Evolutionary conservation across 2,797 vertebrate genomes (phyloP), one percentile per base, ranked within the genome.

Genomic region (Sebastes matsubarae): DNA sequence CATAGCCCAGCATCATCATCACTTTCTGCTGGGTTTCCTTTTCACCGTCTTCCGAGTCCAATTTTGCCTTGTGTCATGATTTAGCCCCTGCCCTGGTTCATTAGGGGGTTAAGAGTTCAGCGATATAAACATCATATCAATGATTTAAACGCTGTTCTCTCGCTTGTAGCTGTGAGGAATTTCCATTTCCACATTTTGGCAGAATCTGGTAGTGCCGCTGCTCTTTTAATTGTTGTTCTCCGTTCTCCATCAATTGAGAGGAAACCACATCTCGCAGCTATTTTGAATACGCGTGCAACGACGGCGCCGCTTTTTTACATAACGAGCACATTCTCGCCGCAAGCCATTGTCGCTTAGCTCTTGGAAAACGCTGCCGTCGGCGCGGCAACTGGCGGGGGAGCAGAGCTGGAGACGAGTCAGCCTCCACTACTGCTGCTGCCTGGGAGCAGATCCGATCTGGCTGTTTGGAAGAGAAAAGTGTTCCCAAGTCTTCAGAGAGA

Each of bases 391-490:
- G 79, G 83, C 77, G 69, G 86, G 87, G 89, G 87, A 89, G 88
- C 82, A 24, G 79, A 82, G 85, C 84, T 85, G 84, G 81, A 92
- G 90, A 89, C 81, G 54, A 89, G 77, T 89, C 87, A 75, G 90
- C 81, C 88, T 89, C 75, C 79, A 80, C 84, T 72, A 65, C 81
- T 34, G 87, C 81, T 36, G 88, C 80, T 88, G 89, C 88, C 92
- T 89, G 85, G 75, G 88, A 94, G 92, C 90, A 88, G 87, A 92
- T 92, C 88, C 29, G 90, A 90, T 89, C 87, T 89, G 92, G 90
- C 90, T 94, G 91, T 92, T 94, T 90, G 90, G 88, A 93, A 80
- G 88, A 88, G 91, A 81, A 91, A 93, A 93, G 91, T 86, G 84
- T 80, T 92, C 84, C 87, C 65, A 78, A 90, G 82, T 92, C 92